Percentiles rank a stretch among this genome's conserved stretches.
phyloP scores from a whole-genome alignment of 2,797 vertebrate genomes.

The Hephaestus fuliginosus region DNA sequence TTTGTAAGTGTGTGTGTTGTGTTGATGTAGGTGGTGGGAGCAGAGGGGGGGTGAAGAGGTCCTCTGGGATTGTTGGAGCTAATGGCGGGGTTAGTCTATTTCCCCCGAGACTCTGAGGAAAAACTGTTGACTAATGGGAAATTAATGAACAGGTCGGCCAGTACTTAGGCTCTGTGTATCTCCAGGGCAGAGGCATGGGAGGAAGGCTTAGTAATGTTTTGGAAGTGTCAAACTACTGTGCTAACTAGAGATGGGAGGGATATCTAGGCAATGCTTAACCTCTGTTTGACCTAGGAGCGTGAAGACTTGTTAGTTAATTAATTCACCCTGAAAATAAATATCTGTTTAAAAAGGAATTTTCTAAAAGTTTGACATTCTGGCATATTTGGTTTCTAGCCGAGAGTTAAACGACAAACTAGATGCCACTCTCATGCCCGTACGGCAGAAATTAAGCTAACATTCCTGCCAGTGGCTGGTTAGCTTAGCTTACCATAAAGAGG shows the following conservation, averaged over 20 bases:
- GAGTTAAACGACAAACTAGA: not conserved
- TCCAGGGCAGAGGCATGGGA: constrained; percentile 43
- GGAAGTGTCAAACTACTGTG: constrained; percentile 61
- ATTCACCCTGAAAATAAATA: not conserved
- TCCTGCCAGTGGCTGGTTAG: not conserved
- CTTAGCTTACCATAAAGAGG: not conserved
- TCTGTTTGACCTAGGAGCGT: constrained; percentile 40
- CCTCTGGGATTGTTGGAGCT: constrained; percentile 60
- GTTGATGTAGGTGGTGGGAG: constrained; percentile 32
- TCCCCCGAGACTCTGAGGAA: constrained; percentile 62
- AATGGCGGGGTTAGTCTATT: constrained; percentile 70
- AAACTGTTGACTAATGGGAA: constrained; percentile 78
- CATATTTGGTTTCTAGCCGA: not conserved
- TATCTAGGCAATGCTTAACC: constrained; percentile 39
- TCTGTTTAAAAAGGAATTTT: not conserved
- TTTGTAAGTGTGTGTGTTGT: constrained; percentile 49
- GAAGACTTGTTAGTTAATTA: constrained; percentile 9
- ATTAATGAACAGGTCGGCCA: constrained; percentile 74
- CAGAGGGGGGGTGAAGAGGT: constrained; percentile 27
- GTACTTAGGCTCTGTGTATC: constrained; percentile 51
- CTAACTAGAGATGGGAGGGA: constrained; percentile 38
- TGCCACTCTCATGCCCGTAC: not conserved
- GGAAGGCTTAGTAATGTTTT: constrained; percentile 51
- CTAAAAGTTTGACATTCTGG: not conserved
- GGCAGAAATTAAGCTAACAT: not conserved